Conservation (phyloP, 2,113 vertebrate species). For the Heptranchias perlo region DNA sequence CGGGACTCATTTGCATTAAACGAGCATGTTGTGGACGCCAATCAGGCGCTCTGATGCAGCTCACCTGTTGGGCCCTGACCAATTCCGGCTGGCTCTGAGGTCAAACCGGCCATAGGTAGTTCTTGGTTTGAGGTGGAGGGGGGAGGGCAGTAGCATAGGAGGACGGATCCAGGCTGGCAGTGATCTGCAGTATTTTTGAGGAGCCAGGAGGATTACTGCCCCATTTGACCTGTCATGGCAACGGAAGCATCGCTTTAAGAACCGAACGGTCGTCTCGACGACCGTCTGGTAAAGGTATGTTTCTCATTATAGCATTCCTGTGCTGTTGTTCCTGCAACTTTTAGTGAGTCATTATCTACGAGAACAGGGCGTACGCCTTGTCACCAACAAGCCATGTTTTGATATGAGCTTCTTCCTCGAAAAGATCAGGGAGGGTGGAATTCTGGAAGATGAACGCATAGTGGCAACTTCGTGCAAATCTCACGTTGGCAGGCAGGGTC, state of each 20-base stretch:
- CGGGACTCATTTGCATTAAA: background rate
- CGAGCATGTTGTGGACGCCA: background rate
- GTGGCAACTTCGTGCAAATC: background rate
- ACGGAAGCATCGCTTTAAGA: background rate
- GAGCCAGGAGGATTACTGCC: background rate
- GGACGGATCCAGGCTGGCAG: background rate
- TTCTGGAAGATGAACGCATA: background rate
- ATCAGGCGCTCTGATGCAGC: background rate
- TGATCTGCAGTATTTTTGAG: background rate
- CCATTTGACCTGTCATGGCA: background rate
- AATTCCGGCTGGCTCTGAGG: background rate
- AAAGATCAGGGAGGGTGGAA: background rate
- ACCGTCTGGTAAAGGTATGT: background rate
- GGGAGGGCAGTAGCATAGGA: too few relatives aligned
- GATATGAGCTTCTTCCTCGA: background rate
- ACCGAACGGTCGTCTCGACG: background rate
- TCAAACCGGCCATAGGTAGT: background rate
- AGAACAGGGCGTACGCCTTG: background rate
- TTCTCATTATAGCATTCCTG: background rate
- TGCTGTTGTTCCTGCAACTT: background rate
- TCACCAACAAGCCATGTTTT: background rate
- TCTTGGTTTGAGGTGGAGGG: background rate
- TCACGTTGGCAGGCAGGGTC: background rate
- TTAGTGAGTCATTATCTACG: background rate
- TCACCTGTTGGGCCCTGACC: background rate